Percentiles rank a stretch among this genome's conserved stretches.
Evolutionary conservation across 37 sponge, comb jelly and placozoan species (phyloP).

Genomic region (Geodia barretti): DNA sequence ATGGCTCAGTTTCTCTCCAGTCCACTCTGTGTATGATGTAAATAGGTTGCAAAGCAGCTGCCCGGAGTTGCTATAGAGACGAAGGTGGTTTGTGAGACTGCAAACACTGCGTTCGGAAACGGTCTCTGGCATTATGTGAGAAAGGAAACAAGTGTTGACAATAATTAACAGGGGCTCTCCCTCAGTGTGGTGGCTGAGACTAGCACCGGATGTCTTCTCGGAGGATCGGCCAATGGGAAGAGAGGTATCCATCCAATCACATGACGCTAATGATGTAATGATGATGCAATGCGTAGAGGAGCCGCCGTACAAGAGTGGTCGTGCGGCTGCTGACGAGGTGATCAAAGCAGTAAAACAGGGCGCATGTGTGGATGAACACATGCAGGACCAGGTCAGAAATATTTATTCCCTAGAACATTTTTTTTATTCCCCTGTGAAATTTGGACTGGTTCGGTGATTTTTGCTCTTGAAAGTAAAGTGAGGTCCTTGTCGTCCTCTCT

Average conservation of each 20-base stretch:
- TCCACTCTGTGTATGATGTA: no score
- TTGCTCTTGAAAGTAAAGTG: not conserved
- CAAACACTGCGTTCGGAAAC: constrained; percentile 56
- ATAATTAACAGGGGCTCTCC: no score
- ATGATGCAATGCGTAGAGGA: constrained; percentile 22
- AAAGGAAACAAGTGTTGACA: no score
- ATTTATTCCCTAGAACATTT: not conserved
- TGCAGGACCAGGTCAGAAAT: constrained; percentile 90
- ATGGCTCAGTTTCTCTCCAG: no score
- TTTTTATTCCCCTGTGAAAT: not conserved
- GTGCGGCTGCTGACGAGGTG: constrained; percentile 59
- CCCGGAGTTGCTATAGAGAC: constrained; percentile 15
- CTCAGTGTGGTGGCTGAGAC: constrained; percentile 63
- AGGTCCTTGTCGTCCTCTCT: constrained; percentile 1
- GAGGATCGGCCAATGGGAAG: constrained; percentile 68
- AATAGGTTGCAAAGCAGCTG: constrained; percentile 10
- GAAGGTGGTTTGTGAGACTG: constrained; percentile 43
- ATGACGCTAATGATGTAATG: not conserved
- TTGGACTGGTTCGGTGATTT: not conserved
- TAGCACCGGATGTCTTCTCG: constrained; percentile 66
- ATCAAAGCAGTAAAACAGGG: constrained; percentile 38
- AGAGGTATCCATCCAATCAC: constrained; percentile 28
- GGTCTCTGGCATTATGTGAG: constrained; percentile 86
- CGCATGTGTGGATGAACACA: constrained; percentile 87
- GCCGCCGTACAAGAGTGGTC: constrained; percentile 53